Evolutionary conservation across 2,797 vertebrate genomes (phyloP).

Genomic region (Danio jaintianensis): DNA sequence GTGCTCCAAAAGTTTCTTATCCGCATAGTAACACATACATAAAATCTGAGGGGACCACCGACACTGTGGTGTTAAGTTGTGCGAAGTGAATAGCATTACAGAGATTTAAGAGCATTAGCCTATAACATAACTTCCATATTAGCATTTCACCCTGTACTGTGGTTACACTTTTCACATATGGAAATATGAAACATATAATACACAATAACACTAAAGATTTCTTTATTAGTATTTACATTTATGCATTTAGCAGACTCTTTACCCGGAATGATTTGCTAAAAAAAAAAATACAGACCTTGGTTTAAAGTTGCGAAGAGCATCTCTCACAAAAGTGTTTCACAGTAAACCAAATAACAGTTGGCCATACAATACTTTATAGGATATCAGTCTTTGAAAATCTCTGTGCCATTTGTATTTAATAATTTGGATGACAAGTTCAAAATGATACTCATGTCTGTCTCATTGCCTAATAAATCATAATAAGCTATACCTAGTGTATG

Average conservation of each 20-base stretch:
- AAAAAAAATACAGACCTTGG: not conserved
- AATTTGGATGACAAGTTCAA: not conserved
- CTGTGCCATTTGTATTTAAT: not conserved
- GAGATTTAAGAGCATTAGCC: constrained; percentile 31
- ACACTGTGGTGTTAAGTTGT: constrained; percentile 56
- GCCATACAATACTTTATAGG: not conserved
- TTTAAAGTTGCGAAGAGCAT: not conserved
- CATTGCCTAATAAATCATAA: not conserved
- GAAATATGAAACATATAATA: not conserved
- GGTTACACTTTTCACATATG: not conserved
- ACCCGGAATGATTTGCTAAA: not conserved
- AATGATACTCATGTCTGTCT: not conserved
- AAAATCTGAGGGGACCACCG: constrained; percentile 46
- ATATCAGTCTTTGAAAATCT: not conserved
- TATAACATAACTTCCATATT: constrained; percentile 40
- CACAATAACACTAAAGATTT: not conserved
- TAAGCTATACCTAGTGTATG: not conserved
- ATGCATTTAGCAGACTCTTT: not conserved
- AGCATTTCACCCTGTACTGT: constrained; percentile 5
- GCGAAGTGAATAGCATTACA: constrained; percentile 43
- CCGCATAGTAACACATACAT: constrained; percentile 45
- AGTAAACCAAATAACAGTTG: not conserved
- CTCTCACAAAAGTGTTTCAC: too few relatives aligned
- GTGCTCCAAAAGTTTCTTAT: constrained; percentile 41
- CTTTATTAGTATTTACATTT: not conserved